Base-by-base conservation (phyloP, 1,140 invertebrate species). In the Phocides pigmalion region DNA sequence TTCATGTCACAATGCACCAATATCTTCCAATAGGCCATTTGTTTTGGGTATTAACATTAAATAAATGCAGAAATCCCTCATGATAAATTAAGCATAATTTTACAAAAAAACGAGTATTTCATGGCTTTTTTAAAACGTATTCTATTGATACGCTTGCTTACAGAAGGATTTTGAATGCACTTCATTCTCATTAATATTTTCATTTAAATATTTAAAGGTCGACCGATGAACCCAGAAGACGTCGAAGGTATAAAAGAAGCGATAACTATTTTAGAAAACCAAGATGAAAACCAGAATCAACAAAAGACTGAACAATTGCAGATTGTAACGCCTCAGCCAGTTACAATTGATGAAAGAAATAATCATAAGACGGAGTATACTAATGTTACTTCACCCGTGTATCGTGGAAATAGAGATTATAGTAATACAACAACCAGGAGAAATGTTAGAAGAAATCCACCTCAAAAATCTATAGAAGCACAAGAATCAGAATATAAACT, bases 241-340 rank as follows among this genome's bases (percentile, higher is more conserved):
- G 81, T 82, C 14, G 79, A 84, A 28, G 90, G 90, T 6, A 81
- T 92, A 4, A 91, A 90, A 77, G 84, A 92, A 72, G 91, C 91
- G 12, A 90, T 92, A 37, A 79, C 85, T 20, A 92, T 92, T 49
- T 68, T 92, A 46, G 87, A 90, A 72, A 88, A 87, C 53, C 90
- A 92, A 68, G 81, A 91, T 16, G 58, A 54, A 0, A 76, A 72
- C 35, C 50, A 78, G 4, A 70, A 66, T 67, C 58, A 69, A 67
- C 44, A 17, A 68, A 46, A 47, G 62, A 64, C 6, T 59, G 67
- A 70, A 12, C 64, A 49, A 47, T 19, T 90, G 11, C 76, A 88
- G 53, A 76, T 84, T 6, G 68, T 89, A 2, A 88, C 88, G 3
- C 81, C 85, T 3, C 77, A 76, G 42, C 78, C 86, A 4, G 50